phyloP scores from a whole-genome alignment of 1,140 invertebrate genomes.

The Manduca sexta region DNA sequence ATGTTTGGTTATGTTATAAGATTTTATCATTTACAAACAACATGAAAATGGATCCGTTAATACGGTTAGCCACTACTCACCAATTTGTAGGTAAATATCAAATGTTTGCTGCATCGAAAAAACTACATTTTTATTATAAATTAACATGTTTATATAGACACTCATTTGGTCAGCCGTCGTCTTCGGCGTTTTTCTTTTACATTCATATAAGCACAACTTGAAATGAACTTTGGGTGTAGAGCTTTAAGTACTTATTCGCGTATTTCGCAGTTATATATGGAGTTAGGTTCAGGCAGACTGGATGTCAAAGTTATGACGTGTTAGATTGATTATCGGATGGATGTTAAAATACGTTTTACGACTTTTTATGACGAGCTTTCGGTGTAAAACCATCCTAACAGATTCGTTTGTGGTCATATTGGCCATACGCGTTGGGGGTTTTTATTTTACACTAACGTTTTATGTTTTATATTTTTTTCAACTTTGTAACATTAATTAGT shows the following conservation, averaged over 20 bases:
- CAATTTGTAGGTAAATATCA: conserved; percentile 58
- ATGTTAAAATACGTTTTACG: conserved; percentile 74
- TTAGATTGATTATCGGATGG: conserved; percentile 74
- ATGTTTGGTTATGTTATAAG: conserved; percentile 2
- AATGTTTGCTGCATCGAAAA: conserved; percentile 36
- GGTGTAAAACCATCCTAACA: conserved; percentile 52
- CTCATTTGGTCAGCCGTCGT: conserved; percentile 57
- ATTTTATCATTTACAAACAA: conserved; percentile 25
- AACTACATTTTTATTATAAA: conserved; percentile 60
- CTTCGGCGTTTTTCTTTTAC: conserved; percentile 44
- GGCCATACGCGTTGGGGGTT: conserved; percentile 16
- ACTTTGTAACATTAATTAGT: background rate
- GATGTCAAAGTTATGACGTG: conserved; percentile 74
- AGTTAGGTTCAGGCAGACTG: conserved; percentile 48
- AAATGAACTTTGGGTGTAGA: conserved; percentile 17
- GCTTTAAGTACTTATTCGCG: too few relatives aligned
- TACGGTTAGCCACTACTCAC: conserved; percentile 33
- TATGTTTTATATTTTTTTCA: too few relatives aligned
- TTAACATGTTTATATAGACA: conserved; percentile 69
- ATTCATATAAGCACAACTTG: background rate
- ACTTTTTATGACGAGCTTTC: conserved; percentile 61
- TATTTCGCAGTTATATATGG: too few relatives aligned
- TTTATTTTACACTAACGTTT: conserved; percentile 1
- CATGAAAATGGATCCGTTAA: conserved; percentile 31
- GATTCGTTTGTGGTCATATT: conserved; percentile 50